Evolutionary conservation across 1,140 invertebrate genomes (phyloP).

Genomic region (Brachionus rubens): DNA sequence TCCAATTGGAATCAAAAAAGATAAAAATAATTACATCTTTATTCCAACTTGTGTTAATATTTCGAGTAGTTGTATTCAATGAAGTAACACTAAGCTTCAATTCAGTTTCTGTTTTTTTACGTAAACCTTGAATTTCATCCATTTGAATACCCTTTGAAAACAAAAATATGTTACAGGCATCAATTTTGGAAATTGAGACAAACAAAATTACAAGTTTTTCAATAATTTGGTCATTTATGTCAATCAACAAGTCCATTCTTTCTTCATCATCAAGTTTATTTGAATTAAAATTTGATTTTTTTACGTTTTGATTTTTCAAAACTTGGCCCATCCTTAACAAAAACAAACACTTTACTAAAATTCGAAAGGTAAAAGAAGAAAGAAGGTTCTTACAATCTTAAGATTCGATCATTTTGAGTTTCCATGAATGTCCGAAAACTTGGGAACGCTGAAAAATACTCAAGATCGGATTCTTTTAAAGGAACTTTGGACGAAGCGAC

Average conservation of each 20-base stretch:
- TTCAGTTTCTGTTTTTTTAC: constrained; percentile 63
- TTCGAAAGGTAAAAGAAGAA: not conserved
- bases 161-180: no score
- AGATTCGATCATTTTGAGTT: constrained; percentile 27
- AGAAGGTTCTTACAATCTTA: not conserved
- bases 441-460: constrained; percentile 30
- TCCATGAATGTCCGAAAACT: not conserved
- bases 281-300: constrained; percentile 35
- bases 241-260: constrained; percentile 71
- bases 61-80: constrained; percentile 51
- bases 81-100: constrained; percentile 60
- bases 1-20: not conserved
- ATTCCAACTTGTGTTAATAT: constrained; percentile 65
- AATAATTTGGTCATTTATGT: constrained; percentile 75
- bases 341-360: no score
- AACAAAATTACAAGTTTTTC: constrained; percentile 70
- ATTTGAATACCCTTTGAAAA: constrained; percentile 63
- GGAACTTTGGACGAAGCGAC: constrained; percentile 2
- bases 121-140: constrained; percentile 70
- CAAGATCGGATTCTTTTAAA: constrained; percentile 5
- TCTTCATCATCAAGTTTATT: constrained; percentile 66
- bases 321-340: constrained; percentile 10
- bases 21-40: constrained; percentile 52
- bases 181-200: no score
- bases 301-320: constrained; percentile 12